These are phyloP conservation scores for Luehdorfia chinensis DNA, from an alignment of 1,140 invertebrate genomes.

Conservation along the genomic window DNA sequence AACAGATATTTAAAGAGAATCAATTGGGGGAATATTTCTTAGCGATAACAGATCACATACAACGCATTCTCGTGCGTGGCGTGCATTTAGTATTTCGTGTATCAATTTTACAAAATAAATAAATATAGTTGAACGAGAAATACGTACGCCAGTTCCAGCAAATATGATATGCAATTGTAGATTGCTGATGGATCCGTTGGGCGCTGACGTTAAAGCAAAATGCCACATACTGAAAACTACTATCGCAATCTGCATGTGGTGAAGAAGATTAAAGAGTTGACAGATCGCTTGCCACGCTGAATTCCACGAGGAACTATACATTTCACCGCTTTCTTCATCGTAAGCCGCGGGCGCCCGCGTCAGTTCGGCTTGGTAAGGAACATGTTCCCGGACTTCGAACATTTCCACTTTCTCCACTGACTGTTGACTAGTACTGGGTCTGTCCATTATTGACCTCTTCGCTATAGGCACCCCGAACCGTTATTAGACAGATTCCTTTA, in stretches of 20 bases:
- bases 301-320: constrained; percentile 49
- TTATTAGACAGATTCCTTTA: constrained; percentile 14
- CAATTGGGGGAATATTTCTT: no score
- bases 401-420: constrained; percentile 66
- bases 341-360: constrained; percentile 52
- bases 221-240: constrained; percentile 65
- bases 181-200: constrained; percentile 58
- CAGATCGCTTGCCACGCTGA: constrained; percentile 62
- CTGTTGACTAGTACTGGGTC: constrained; percentile 60
- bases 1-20: no score
- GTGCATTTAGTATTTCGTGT: no score
- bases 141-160: constrained; percentile 68
- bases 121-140: no score
- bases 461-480: constrained; percentile 33
- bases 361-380: constrained; percentile 64
- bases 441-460: constrained; percentile 47
- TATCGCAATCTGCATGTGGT: constrained; percentile 67
- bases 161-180: constrained; percentile 66
- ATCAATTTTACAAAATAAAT: no score
- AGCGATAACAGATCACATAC: no score
- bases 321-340: constrained; percentile 57
- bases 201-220: constrained; percentile 55
- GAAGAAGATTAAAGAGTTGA: constrained; percentile 57
- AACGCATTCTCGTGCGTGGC: no score
- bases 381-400: constrained; percentile 66